phyloP scores from a whole-genome alignment of 2,113 vertebrate species.

The Peromyscus leucopus region DNA sequence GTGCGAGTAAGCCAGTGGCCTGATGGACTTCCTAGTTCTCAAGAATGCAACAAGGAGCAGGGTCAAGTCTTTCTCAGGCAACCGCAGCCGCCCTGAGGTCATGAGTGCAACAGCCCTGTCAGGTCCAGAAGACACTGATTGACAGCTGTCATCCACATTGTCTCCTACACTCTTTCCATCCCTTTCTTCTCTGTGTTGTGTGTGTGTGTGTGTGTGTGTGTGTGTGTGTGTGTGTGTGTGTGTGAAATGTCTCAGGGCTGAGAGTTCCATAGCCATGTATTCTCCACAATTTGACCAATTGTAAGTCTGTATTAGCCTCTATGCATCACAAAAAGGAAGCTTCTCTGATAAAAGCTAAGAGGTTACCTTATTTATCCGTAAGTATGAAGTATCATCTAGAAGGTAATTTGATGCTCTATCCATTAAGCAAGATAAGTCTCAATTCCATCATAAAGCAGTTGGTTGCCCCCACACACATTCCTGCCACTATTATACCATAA shows the following conservation, averaged over 20 bases:
- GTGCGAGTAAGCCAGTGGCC: conserved; percentile 87
- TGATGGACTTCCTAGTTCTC: neutral
- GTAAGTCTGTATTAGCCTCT: neutral
- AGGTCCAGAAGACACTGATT: neutral
- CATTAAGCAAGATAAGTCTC: neutral
- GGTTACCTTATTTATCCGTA: neutral
- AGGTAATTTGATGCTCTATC: neutral
- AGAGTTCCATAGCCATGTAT: neutral
- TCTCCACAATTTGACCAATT: neutral
- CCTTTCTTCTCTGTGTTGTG: neutral
- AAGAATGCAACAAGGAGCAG: neutral
- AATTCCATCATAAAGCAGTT: neutral
- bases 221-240: neutral
- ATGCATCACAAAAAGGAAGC: too few species aligned
- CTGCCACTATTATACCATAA: neutral
- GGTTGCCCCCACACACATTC: neutral
- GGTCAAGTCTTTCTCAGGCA: too few species aligned
- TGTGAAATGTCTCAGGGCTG: neutral
- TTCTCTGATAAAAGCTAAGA: neutral
- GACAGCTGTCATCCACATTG: neutral
- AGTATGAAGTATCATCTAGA: neutral
- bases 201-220: neutral
- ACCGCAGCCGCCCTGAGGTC: too few species aligned
- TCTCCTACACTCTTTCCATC: neutral
- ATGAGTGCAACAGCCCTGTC: neutral